Evolutionary conservation across 2,888 invertebrate genomes (phyloP).

Genomic region (Malthinus seriepunctatus): DNA sequence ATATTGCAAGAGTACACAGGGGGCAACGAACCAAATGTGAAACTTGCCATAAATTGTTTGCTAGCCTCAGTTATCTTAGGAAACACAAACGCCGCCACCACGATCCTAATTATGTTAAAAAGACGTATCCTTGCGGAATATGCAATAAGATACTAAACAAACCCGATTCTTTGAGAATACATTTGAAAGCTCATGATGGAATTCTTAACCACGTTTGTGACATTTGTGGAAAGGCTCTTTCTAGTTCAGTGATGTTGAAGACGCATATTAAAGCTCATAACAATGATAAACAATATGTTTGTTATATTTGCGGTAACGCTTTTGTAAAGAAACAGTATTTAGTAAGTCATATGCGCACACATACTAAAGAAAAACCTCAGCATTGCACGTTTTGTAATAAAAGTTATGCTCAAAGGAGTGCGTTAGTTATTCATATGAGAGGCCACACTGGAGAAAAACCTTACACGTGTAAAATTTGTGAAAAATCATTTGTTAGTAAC

Average conservation of each 20-base stretch:
- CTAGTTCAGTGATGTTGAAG: conserved; percentile 43
- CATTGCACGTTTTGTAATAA: conserved; percentile 61
- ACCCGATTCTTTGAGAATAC: conserved; percentile 13
- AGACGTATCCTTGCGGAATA: conserved; percentile 21
- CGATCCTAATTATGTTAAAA: conserved; percentile 24
- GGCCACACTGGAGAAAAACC: conserved; percentile 56
- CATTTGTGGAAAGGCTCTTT: conserved; percentile 58
- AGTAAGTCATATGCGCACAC: conserved; percentile 58
- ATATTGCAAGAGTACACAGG: conserved; percentile 29
- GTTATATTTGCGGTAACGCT: conserved; percentile 55
- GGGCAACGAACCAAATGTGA: conserved; percentile 41
- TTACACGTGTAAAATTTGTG: conserved; percentile 40
- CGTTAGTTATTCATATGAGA: conserved; percentile 56
- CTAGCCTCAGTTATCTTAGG: conserved; percentile 41
- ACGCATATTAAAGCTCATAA: too few species aligned
- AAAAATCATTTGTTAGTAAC: too few species aligned
- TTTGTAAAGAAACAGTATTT: conserved; percentile 53
- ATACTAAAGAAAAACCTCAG: conserved; percentile 58
- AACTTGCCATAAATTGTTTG: too few species aligned
- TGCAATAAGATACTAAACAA: too few species aligned
- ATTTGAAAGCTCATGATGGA: conserved; percentile 22
- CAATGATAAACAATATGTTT: conserved; percentile 38
- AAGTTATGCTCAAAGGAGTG: conserved; percentile 58
- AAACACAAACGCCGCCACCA: conserved; percentile 25
- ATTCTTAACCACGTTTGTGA: conserved; percentile 48